A percentile compares a stretch with the other conserved stretches of the same genome.
phyloP scores from a whole-genome alignment of 2,113 vertebrate genomes.

The Trichomycterus rosablanca region DNA sequence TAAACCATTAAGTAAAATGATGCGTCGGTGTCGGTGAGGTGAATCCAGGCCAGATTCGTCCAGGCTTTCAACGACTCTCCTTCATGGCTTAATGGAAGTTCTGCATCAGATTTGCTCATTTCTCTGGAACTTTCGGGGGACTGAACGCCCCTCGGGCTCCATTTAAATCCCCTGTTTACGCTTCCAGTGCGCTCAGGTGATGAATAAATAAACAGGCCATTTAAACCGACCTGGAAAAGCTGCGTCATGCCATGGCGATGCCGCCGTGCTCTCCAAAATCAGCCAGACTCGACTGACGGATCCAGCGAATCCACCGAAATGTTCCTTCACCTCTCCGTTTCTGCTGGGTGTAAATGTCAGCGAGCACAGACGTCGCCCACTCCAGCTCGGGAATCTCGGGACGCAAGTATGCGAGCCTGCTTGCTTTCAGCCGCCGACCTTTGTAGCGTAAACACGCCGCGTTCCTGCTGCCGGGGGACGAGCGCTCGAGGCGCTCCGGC shows the following conservation, averaged over 20 bases:
- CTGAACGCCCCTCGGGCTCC: slow-evolving; percentile 3
- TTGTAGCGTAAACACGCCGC: neutral
- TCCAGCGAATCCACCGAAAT: neutral
- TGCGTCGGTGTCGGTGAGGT: too few relatives aligned
- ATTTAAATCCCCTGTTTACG: slow-evolving; percentile 2
- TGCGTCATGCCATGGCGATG: neutral
- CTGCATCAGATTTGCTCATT: too few relatives aligned
- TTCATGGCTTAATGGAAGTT: too few relatives aligned
- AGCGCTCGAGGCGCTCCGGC: too few relatives aligned
- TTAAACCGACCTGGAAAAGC: neutral
- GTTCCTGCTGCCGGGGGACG: too few relatives aligned
- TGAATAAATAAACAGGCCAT: slow-evolving; percentile 29
- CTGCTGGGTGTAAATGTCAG: slow-evolving; percentile 23
- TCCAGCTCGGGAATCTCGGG: neutral
- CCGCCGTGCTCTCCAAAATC: neutral
- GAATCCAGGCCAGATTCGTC: too few relatives aligned
- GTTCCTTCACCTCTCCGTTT: slow-evolving; percentile 1
- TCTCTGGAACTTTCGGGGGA: too few relatives aligned
- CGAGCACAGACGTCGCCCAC: slow-evolving; percentile 23
- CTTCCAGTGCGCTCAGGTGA: neutral
- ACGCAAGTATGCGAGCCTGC: too few relatives aligned
- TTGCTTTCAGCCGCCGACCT: neutral
- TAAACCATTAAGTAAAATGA: too few relatives aligned
- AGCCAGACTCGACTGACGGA: too few relatives aligned
- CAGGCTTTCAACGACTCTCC: too few relatives aligned